These are phyloP conservation scores for Acanthurus tractus DNA, from an alignment of 2,797 vertebrate species.

Conservation along the genomic window DNA sequence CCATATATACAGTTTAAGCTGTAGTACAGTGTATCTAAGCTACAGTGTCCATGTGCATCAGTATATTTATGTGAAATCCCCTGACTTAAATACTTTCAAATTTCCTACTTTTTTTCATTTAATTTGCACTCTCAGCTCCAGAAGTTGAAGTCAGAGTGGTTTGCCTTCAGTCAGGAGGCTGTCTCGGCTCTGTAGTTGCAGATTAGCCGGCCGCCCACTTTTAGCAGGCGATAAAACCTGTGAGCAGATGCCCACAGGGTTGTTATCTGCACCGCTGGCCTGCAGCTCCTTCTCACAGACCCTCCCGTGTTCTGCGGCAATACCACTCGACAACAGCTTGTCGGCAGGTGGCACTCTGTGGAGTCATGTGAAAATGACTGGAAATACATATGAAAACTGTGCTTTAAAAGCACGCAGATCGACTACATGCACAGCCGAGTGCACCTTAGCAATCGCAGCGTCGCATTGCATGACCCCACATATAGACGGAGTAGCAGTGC, in stretches of 20 bases:
- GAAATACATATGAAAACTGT: neutral
- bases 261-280: constrained; percentile 25
- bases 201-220: constrained; percentile 25
- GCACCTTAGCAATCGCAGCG: neutral
- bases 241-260: constrained; percentile 18
- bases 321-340: constrained; percentile 25
- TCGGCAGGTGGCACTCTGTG: constrained; percentile 58
- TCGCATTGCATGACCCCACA: constrained; percentile 45
- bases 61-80: constrained; percentile 39
- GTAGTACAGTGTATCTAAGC: constrained; percentile 64
- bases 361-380: neutral
- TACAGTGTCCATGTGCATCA: constrained; percentile 54
- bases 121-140: constrained; percentile 15
- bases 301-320: constrained; percentile 43
- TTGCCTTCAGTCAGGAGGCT: constrained; percentile 37
- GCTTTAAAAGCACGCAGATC: neutral
- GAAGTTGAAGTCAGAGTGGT: constrained; percentile 22
- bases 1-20: constrained; percentile 52
- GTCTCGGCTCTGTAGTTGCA: constrained; percentile 23
- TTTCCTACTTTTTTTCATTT: neutral
- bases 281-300: constrained; percentile 34
- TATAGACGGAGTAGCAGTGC: constrained; percentile 33
- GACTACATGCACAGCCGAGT: neutral
- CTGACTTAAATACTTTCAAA: constrained; percentile 18
- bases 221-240: constrained; percentile 8